Base-by-base conservation (phyloP, 2,113 vertebrate genomes). In the Loxodonta africana region DNA sequence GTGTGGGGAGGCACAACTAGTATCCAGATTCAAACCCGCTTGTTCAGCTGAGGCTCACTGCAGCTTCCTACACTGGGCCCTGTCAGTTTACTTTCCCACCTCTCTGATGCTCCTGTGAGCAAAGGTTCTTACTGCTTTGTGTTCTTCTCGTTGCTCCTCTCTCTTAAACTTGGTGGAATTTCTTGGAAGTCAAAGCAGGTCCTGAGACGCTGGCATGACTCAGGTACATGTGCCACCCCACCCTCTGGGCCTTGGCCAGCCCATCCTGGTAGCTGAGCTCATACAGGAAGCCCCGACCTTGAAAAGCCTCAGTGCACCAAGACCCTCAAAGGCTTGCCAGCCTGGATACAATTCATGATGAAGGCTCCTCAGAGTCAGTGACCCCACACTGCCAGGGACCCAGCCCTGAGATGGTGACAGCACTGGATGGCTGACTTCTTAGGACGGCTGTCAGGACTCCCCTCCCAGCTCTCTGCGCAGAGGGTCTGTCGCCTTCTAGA, bases 381-480 rank as follows among this genome's bases (percentile, higher is more conserved):
- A 81, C 20, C 8, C 3, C 8, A 17, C 28, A 3, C 44, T 1
- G 5, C 44, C 17, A 2, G 26, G n/a, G 53, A 10, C 41, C 11
- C 26, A 57, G 60, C 20, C 48, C 80, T 9, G 8, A 57, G 53
- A 6, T 2, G 23, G 33, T 8, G n/a, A 44, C 0, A 0, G 65
- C 18, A 57, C 71, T 1, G 1, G 65, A 5, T 8, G 21, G 74
- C 8, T 1, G 11, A 51, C 25, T 2, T 46, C 76, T 28, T 5
- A 1, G 1, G 20, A 14, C 0, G 2, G 10, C 37, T 3, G 48
- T 62, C 12, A 44, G 51, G 28, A 0, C 0, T 0, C 5, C 25
- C 10, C 12, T 73, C 37, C 9, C 12, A 2, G 41, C 90, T 78
- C 17, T 51, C 78, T 21, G 21, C n/a, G 37, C 2, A 1, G 41